Evolutionary conservation across 92 coral and sea anemone species (phyloP).

Genomic region (Siderastrea radians): DNA sequence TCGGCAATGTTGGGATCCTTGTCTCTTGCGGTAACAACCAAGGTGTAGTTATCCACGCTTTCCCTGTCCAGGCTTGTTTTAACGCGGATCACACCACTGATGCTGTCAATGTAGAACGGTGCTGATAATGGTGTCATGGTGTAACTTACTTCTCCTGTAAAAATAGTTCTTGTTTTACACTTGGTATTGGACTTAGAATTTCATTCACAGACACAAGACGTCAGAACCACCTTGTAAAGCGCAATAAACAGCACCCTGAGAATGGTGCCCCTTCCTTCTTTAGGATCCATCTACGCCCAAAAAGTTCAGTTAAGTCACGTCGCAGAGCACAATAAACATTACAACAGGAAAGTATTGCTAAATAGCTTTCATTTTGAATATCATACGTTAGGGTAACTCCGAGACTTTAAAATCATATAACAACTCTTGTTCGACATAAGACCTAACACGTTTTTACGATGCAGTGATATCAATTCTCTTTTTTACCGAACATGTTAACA

Average conservation of each 20-base stretch:
- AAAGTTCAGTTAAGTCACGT: too few species aligned
- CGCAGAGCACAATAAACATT: too few species aligned
- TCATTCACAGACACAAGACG: neutral
- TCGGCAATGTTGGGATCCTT: conserved; percentile 67
- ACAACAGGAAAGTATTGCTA: neutral
- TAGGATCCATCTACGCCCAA: too few species aligned
- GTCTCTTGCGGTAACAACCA: conserved; percentile 71
- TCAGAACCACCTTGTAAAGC: neutral
- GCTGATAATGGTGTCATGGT: conserved; percentile 61
- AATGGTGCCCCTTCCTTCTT: too few species aligned
- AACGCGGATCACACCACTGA: conserved; percentile 68
- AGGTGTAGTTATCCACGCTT: conserved; percentile 32
- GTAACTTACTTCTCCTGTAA: conserved; percentile 65
- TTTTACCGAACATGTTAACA: too few species aligned
- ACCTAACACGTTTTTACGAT: too few species aligned
- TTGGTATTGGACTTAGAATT: too few species aligned
- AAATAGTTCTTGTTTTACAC: too few species aligned
- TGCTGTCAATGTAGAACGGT: conserved; percentile 72
- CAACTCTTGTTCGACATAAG: too few species aligned
- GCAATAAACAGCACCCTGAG: too few species aligned
- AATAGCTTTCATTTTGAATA: neutral
- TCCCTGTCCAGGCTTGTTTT: conserved; percentile 66
- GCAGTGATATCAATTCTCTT: too few species aligned
- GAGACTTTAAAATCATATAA: neutral
- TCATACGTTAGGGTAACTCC: neutral